Conservation (phyloP, 1,140 invertebrate species). For the Drosophila navojoa region DNA sequence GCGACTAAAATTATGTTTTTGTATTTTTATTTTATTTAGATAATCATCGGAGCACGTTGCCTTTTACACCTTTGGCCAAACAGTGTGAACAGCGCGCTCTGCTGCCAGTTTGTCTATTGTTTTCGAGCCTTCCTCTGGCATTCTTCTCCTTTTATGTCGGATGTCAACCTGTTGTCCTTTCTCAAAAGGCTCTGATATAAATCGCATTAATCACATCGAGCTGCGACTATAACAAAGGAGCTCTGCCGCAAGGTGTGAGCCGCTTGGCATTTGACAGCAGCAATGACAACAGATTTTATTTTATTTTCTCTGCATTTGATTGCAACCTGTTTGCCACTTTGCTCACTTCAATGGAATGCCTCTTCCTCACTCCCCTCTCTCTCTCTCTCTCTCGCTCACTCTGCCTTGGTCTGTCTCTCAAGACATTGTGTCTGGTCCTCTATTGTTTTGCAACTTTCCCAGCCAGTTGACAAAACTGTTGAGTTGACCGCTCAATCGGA, state of each 20-base stretch:
- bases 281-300: slow-evolving; percentile 64
- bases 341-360: neutral
- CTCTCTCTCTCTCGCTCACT: no score
- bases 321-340: slow-evolving; percentile 43
- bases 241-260: slow-evolving; percentile 62
- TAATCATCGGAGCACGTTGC: slow-evolving; percentile 55
- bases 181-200: slow-evolving; percentile 61
- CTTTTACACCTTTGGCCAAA: slow-evolving; percentile 62
- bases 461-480: slow-evolving; percentile 29
- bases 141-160: slow-evolving; percentile 15
- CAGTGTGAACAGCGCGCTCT: neutral
- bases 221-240: slow-evolving; percentile 25
- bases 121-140: neutral
- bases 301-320: slow-evolving; percentile 38
- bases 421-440: slow-evolving; percentile 4
- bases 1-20: neutral
- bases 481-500: slow-evolving; percentile 56
- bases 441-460: slow-evolving; percentile 2
- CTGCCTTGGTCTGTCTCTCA: neutral
- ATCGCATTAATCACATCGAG: slow-evolving; percentile 72
- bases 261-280: slow-evolving; percentile 61
- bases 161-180: slow-evolving; percentile 52
- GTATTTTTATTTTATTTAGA: neutral
- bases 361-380: neutral
- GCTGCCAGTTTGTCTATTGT: slow-evolving; percentile 29